phyloP scores from a whole-genome alignment of 2,797 vertebrate species.

The Danio kyathit region DNA sequence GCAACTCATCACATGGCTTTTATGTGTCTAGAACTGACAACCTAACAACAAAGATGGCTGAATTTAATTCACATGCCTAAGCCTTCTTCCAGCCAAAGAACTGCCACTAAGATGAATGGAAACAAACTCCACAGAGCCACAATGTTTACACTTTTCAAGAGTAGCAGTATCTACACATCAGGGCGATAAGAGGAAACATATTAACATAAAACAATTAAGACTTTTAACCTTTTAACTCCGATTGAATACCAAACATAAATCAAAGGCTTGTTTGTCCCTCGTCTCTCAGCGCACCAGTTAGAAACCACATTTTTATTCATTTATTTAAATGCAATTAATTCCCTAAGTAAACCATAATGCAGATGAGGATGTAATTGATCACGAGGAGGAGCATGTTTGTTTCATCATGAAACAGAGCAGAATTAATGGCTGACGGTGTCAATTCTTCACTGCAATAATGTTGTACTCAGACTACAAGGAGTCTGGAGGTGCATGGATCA shows the following conservation, averaged over 20 bases:
- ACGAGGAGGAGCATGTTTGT: slow-evolving; percentile 26
- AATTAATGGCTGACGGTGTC: slow-evolving; percentile 6
- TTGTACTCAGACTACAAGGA: slow-evolving; percentile 42
- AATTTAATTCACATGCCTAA: background rate
- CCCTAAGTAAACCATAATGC: slow-evolving; percentile 29
- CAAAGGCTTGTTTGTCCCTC: slow-evolving; percentile 19
- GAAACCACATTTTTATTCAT: slow-evolving; percentile 8
- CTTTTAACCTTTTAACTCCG: background rate
- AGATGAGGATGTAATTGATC: slow-evolving; percentile 34
- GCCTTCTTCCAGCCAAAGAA: background rate
- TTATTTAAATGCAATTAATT: slow-evolving; percentile 12
- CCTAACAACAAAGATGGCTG: background rate
- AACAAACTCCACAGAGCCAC: background rate
- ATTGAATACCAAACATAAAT: slow-evolving; percentile 2
- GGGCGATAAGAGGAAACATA: background rate
- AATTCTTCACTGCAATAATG: slow-evolving; percentile 32
- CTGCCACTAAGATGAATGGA: background rate
- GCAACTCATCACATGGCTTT: background rate
- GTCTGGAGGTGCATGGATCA: slow-evolving; percentile 34
- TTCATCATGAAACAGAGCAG: slow-evolving; percentile 22
- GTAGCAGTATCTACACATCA: background rate
- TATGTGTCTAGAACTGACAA: background rate
- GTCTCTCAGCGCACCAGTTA: background rate
- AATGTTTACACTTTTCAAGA: background rate
- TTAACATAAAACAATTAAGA: slow-evolving; percentile 11